phyloP scores from a whole-genome alignment of 2,113 vertebrate genomes.

The Gambusia affinis region DNA sequence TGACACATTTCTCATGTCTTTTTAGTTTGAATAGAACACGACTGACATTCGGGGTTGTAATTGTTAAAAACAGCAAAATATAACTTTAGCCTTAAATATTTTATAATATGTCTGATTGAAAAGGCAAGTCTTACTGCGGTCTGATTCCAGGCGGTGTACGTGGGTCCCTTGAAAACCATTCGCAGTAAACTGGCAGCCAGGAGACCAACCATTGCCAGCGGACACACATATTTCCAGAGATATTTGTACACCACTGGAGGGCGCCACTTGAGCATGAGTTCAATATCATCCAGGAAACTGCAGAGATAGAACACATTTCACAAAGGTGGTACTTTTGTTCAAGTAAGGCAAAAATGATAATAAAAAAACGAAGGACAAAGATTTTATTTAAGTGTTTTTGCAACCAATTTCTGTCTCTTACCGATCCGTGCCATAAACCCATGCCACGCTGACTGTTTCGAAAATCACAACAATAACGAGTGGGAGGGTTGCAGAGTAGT shows the following conservation, averaged over 20 bases:
- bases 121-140: conserved; percentile 81
- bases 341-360: neutral
- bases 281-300: conserved; percentile 97
- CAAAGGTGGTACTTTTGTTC: neutral
- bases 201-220: conserved; percentile 89
- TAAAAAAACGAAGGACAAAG: neutral
- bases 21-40: neutral
- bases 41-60: neutral
- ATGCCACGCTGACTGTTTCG: conserved; percentile 92
- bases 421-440: conserved; percentile 98
- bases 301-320: neutral
- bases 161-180: conserved; percentile 89
- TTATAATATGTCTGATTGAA: neutral
- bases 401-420: conserved; percentile 69
- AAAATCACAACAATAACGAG: conserved; percentile 94
- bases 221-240: conserved; percentile 96
- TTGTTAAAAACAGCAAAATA: neutral
- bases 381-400: neutral
- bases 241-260: conserved; percentile 94
- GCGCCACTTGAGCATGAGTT: conserved; percentile 93
- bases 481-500: conserved; percentile 95
- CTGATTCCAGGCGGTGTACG: conserved; percentile 94
- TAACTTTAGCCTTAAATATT: neutral
- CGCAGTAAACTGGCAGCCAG: conserved; percentile 91
- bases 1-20: neutral